Evolutionary conservation across 2,797 vertebrate species (phyloP).

Genomic region (Argentina silus): DNA sequence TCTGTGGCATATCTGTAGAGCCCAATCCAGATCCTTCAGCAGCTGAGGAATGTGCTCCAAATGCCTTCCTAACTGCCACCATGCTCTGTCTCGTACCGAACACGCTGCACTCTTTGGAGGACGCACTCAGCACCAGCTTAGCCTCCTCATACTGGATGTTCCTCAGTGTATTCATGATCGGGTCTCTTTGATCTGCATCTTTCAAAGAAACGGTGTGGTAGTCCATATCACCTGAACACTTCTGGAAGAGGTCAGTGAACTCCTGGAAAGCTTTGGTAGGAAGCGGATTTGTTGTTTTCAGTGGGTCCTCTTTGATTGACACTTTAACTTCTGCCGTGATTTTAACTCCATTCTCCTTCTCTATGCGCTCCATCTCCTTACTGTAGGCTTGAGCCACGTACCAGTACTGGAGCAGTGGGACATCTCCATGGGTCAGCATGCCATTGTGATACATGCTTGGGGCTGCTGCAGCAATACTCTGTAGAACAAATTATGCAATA

Average conservation of each 20-base stretch:
- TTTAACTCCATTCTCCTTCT: constrained; percentile 35
- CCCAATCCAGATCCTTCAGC: rapidly evolving
- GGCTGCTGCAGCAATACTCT: not conserved
- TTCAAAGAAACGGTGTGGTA: not conserved
- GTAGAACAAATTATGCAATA: no score
- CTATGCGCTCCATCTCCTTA: constrained; percentile 53
- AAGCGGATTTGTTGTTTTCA: not conserved
- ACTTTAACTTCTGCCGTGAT: constrained; percentile 33
- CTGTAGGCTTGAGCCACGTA: constrained; percentile 55
- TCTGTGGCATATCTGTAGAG: not conserved
- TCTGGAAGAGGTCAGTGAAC: constrained; percentile 40
- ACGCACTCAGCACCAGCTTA: constrained; percentile 43
- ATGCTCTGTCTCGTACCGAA: constrained; percentile 18
- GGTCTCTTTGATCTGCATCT: constrained; percentile 6
- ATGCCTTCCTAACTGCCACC: rapidly evolving
- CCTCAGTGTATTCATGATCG: not conserved
- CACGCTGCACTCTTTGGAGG: not conserved
- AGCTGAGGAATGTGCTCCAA: not conserved
- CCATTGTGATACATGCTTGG: not conserved
- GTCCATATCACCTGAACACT: rapidly evolving
- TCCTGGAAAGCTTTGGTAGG: constrained; percentile 19
- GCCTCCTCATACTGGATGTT: not conserved
- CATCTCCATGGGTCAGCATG: not conserved
- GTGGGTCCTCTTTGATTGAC: constrained; percentile 14
- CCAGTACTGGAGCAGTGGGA: constrained; percentile 47